Base-by-base conservation (phyloP, 2,888 invertebrate genomes). In the Ormia ochracea region DNA sequence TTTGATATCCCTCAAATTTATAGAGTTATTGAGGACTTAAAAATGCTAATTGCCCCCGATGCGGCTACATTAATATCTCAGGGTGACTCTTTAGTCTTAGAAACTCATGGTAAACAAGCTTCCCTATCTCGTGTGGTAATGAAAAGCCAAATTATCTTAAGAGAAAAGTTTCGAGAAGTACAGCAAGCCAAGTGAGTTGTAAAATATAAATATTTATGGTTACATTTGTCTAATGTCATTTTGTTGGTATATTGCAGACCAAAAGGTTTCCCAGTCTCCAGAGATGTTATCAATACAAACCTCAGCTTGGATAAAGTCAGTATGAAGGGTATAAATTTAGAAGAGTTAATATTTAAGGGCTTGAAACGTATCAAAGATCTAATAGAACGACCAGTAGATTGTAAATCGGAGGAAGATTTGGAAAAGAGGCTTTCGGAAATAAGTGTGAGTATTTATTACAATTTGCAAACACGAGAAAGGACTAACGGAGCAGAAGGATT, bases 21-120 rank as follows among this genome's bases (percentile, higher is more conserved):
- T 43, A 90, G 90, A 58, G 85, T 83, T 14, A 83, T 87, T 69
- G 90, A 90, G 79, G 88, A 90, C 78, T 82, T 90, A 9, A 87
- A 88, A 58, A 83, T 90, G 75, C 77, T 86, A 1, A 90, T 94
- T 81, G 94, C 95, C 10, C 94, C 94, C 2, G 94, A 94, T 87
- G 94, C 94, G 76, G 95, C 95, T 5, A 92, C 93, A 73, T 90
- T 95, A 33, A 95, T 95, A 82, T 94, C 95, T 17, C 93, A 93
- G 85, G 95, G 95, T 0, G 95, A 95, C 88, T 93, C 93, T 73
- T 90, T 95, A 48, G 93, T 95, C 26, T 92, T 94, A 87, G 92
- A 91, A 43, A 92, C 92, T n/a, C 94, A 94, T 87, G 90, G 90
- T 36, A 90, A 87, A 76, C 86, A 88, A 69, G 85, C 87, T 33